These are phyloP conservation scores for Lutjanus argentimaculatus DNA, from an alignment of 2,797 vertebrate species.

Conservation along the genomic window DNA sequence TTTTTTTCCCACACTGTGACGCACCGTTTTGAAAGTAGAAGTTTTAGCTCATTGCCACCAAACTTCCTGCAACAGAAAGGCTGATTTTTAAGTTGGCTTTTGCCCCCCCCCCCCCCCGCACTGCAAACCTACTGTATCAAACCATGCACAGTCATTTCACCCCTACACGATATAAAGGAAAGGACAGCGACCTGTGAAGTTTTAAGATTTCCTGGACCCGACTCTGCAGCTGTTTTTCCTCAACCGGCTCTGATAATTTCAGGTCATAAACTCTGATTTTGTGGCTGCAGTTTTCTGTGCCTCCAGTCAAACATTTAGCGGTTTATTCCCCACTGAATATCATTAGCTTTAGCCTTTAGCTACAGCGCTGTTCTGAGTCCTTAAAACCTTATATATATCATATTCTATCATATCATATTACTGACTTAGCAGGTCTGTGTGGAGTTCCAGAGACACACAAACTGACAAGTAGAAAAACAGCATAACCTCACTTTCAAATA, in stretches of 20 bases:
- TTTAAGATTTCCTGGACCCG: background rate
- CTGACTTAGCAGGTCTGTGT: background rate
- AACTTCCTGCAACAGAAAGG: background rate
- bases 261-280: background rate
- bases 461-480: constrained; percentile 7
- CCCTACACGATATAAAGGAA: background rate
- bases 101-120: background rate
- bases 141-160: constrained; percentile 8
- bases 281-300: background rate
- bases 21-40: background rate
- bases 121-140: background rate
- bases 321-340: background rate
- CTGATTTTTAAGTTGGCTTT: constrained; percentile 4
- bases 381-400: background rate
- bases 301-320: background rate
- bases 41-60: background rate
- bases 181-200: background rate
- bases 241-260: background rate
- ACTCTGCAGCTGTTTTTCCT: background rate
- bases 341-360: background rate
- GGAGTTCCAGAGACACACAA: background rate
- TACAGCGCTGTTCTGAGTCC: background rate
- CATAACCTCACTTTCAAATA: constrained; percentile 17
- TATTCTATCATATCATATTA: constrained; percentile 12
- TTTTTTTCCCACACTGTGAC: constrained; percentile 8